A percentile compares a stretch with the other conserved stretches of the same genome.
Evolutionary conservation across 2,888 invertebrate genomes (phyloP).

Genomic region (Hirtodrosophila duncani): DNA sequence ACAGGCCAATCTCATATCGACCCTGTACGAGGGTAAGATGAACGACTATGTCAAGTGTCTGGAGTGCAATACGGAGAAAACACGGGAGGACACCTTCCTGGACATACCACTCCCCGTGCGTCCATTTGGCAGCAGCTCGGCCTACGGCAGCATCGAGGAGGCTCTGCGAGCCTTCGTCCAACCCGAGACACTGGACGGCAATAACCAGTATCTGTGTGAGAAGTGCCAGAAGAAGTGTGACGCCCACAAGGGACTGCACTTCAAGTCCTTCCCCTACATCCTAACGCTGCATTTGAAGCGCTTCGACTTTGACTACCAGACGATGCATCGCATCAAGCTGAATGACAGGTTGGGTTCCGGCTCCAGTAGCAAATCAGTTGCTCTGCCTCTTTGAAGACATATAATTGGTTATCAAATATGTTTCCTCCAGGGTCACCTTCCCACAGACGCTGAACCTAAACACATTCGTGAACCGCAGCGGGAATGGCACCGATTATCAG

Average conservation of each 20-base stretch:
- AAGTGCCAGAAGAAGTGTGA: constrained; percentile 91
- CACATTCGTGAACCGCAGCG: constrained; percentile 81
- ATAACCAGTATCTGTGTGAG: constrained; percentile 93
- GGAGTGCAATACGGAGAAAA: constrained; percentile 90
- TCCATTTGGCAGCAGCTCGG: constrained; percentile 87
- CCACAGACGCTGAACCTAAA: constrained; percentile 89
- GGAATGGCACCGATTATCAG: constrained; percentile 39
- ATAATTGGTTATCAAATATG: neutral
- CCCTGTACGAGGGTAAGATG: constrained; percentile 87
- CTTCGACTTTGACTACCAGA: constrained; percentile 92
- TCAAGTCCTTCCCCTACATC: constrained; percentile 91
- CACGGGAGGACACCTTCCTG: constrained; percentile 88
- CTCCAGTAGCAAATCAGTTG: neutral
- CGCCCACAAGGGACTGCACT: constrained; percentile 93
- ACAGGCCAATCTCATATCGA: constrained; percentile 89
- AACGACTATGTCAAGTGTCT: constrained; percentile 93
- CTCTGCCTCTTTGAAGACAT: neutral
- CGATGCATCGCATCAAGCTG: constrained; percentile 90
- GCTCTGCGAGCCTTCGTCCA: constrained; percentile 90
- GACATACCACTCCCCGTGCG: constrained; percentile 92
- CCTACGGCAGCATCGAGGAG: constrained; percentile 90
- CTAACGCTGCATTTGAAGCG: constrained; percentile 91
- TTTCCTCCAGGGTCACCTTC: constrained; percentile 85
- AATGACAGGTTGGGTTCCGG: constrained; percentile 86
- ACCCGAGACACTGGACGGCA: constrained; percentile 89